Base-by-base conservation (phyloP, 2,888 invertebrate species). In the Eucriotettix oculatus region DNA sequence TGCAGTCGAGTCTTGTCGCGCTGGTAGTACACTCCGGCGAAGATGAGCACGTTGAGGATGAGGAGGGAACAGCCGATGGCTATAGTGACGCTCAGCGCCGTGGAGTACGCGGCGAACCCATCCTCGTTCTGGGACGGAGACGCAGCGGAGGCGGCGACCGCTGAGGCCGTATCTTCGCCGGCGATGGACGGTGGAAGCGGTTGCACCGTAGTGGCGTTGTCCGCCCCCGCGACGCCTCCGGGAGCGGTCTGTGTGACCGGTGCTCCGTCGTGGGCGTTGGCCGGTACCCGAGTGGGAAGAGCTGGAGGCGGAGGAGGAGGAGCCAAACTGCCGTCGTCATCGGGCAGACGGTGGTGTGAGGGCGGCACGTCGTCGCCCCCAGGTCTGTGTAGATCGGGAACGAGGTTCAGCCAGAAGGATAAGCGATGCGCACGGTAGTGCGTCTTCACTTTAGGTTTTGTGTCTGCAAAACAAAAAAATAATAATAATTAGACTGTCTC, bases 21-120 rank as follows among this genome's bases (percentile, higher is more conserved):
- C 70, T 95, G 94, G 71, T 95, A 95, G 72, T 94, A 95, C 1
- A 95, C 91, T 7, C 92, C 94, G 59, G 94, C 94, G 71, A 95
- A 95, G 69, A 96, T 92, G 42, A 95, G 76, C 55, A 95, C 90
- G 71, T 96, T 96, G 7, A 96, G 77, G 68, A 95, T 91, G 29
- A 96, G 79, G 62, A 96, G 75, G 9, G 92, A 92, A 70, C 94
- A 93, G 52, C 96, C 96, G 65, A 96, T 93, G 56, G 94, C 95
- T 67, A 96, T 92, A 16, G 93, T 94, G 0, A 93, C 91, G 72
- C 91, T 91, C 14, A 94, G 75, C 1, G 93, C 93, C 7, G 93
- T 92, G 0, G 90, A 90, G 69, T 93, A 93, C 1, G 90, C 89
- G 1, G 91, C 90, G 68, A 91, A 92, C 1, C 90, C 90, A 65